Evolutionary conservation across 2,797 vertebrate species (phyloP), one percentile per base, ranked within the genome.

Genomic region (Schizothorax lantsangensis): DNA sequence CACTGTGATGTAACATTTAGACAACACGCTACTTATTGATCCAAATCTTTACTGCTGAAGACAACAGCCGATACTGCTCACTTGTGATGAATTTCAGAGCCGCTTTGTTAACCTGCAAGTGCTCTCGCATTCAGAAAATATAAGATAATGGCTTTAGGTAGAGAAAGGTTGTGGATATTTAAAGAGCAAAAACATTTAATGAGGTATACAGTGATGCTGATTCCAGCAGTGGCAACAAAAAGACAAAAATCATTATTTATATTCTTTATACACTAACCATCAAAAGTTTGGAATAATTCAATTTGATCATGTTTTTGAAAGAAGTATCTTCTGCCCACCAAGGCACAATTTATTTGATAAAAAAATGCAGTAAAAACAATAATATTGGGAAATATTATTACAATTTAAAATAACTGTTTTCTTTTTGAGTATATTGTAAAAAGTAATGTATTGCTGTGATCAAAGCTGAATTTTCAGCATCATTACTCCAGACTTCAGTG

Each of bases 1-100:
- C 92, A 92, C 93, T 93, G 92, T 92, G 94, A 93, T 93, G 94
- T 95, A 94, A 93, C 93, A 93, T 95, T 95, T 94, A 92, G 92
- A 87, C 92, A 92, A 91, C 92, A 88, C 89, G 92, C 86, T 82
- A 57, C 75, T 83, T 93, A 95, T 94, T 83, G 94, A 95, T 94
- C 85, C 75, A 86, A 45, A 87, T 91, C 84, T 91, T 92, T 89
- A 89, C 89, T 69, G 90, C 81, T 89, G 88, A 89, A 92, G 90
- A 91, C 89, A 89, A 92, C 91, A 92, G 86, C 78, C 72, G 71
- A 83, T 59, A 86, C 36, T 81, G 74, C 81, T 79, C 40, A 77
- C 79, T 90, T 85, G 12, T 54, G 91, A 91, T 87, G 82, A 45
- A 81, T 79, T 75, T 88, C 75, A 79, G 45, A 78, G 45, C 45